Percentiles rank a stretch among this genome's conserved stretches.
Conservation (phyloP, 1,140 invertebrate species). For the Diorhabda carinulata region DNA sequence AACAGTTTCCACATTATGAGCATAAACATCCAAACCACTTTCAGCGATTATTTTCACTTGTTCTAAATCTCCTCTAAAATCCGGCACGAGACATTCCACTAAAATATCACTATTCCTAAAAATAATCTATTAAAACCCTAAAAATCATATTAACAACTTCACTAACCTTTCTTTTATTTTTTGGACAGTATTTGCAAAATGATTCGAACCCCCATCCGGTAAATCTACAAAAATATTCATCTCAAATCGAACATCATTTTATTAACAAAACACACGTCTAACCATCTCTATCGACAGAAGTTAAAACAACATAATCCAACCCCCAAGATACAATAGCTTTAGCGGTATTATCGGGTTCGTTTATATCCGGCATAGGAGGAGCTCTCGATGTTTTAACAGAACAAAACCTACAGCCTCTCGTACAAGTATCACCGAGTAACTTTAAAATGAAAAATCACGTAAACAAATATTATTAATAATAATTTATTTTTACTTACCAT, state of each 20-base stretch:
- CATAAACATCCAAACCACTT: conserved; percentile 89
- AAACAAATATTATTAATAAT: neutral
- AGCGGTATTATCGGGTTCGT: conserved; percentile 92
- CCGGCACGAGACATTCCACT: conserved; percentile 96
- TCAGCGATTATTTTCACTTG: conserved; percentile 73
- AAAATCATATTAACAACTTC: conserved; percentile 6
- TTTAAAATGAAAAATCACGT: conserved; percentile 47
- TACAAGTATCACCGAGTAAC: conserved; percentile 91
- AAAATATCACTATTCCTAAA: conserved; percentile 77
- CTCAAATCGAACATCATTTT: conserved; percentile 6
- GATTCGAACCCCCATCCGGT: conserved; percentile 83
- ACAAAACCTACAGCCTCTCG: conserved; percentile 92
- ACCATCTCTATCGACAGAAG: conserved; percentile 97
- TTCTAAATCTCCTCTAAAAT: conserved; percentile 83
- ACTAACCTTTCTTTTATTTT: conserved; percentile 69
- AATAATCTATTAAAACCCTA: conserved; percentile 11
- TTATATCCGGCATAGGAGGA: conserved; percentile 86
- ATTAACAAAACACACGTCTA: conserved; percentile 8
- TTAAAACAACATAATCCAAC: conserved; percentile 95
- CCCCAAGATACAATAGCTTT: conserved; percentile 90
- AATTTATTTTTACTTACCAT: conserved; percentile 59
- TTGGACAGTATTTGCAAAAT: conserved; percentile 87
- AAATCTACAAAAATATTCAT: conserved; percentile 60
- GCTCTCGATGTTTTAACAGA: conserved; percentile 93
- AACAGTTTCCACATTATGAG: conserved; percentile 96